A percentile compares a stretch with the other conserved stretches of the same genome.
Evolutionary conservation across 2,888 invertebrate species (phyloP).

Genomic region (Eilema griseolum): DNA sequence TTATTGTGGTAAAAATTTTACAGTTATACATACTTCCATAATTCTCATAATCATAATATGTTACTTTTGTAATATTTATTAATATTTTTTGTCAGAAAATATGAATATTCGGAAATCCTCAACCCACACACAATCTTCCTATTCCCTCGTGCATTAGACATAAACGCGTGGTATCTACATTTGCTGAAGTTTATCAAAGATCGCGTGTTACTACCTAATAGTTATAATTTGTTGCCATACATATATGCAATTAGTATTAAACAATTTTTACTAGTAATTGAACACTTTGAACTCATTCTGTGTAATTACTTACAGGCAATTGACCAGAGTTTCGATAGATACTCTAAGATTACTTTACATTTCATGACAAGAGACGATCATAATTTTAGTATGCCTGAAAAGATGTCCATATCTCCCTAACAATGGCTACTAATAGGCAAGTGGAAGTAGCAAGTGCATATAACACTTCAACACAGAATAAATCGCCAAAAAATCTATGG

Average conservation of each 20-base stretch:
- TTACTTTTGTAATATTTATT: no score
- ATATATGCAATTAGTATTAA: constrained; percentile 22
- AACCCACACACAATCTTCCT: not conserved
- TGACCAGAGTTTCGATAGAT: not conserved
- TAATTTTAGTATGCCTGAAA: not conserved
- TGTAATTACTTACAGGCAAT: not conserved
- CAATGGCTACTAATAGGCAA: not conserved
- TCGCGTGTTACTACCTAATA: constrained; percentile 21
- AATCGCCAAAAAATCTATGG: not conserved
- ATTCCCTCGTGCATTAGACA: constrained; percentile 47
- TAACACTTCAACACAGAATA: not conserved
- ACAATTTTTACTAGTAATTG: not conserved
- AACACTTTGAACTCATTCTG: not conserved
- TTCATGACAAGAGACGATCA: not conserved
- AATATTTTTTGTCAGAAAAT: no score
- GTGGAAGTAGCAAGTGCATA: not conserved
- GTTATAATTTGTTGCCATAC: constrained; percentile 12
- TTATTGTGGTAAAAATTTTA: no score
- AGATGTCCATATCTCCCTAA: not conserved
- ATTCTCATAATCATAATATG: no score
- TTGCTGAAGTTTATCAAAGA: not conserved
- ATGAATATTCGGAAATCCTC: not conserved
- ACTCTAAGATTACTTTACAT: not conserved
- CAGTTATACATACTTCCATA: no score
- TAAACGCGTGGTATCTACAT: constrained; percentile 50